A percentile compares a stretch with the other conserved stretches of the same genome.
These are phyloP conservation scores for Phalacrocorax aristotelis DNA, from an alignment of 2,113 vertebrate species.

Conservation along the genomic window DNA sequence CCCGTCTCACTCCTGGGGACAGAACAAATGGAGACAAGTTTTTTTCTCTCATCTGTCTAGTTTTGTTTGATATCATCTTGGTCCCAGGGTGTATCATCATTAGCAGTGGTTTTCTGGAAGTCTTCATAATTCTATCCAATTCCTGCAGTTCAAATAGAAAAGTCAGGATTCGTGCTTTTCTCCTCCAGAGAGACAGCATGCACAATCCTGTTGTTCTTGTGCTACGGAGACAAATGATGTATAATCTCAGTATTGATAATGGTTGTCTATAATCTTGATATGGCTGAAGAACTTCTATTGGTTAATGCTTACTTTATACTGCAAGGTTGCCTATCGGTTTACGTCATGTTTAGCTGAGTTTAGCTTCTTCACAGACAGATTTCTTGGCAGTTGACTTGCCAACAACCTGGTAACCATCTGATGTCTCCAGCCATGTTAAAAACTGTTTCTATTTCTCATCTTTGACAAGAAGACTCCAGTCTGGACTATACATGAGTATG, in stretches of 20 bases:
- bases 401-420: not conserved
- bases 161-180: not conserved
- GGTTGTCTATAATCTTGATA: not conserved
- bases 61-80: not conserved
- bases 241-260: not conserved
- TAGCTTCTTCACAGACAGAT: not conserved
- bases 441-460: not conserved
- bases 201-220: not conserved
- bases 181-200: not conserved
- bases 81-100: not conserved
- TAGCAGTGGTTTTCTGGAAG: not conserved
- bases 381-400: not conserved
- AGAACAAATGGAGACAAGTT: not conserved
- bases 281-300: not conserved
- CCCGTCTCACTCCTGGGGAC: not conserved
- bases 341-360: not conserved
- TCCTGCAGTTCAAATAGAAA: not conserved
- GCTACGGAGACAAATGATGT: accelerated
- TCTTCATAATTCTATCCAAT: not conserved
- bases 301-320: not conserved
- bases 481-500: accelerated
- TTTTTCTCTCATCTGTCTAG: not conserved
- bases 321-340: not conserved
- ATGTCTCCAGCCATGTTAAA: not conserved
- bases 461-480: not conserved